Evolutionary conservation across 2,888 invertebrate genomes (phyloP), one percentile per base, ranked within the genome.

Genomic region (Phania funesta): DNA sequence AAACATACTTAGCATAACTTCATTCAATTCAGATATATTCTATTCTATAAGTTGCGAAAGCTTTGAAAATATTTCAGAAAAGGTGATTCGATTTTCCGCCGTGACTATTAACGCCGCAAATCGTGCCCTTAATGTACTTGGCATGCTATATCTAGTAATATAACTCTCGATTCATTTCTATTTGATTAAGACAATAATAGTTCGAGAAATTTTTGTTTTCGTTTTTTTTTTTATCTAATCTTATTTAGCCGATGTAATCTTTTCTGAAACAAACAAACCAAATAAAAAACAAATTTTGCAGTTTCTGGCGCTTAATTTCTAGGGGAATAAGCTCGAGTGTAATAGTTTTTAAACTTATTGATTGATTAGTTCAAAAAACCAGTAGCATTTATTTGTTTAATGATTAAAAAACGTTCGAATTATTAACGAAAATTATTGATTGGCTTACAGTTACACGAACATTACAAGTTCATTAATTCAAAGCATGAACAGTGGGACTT

Each of bases 351-450:
- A 29, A 62, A 20, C 29, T 38, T 50, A 58, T 20, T 38, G 48
- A 48, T 20, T 29, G 24, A 50, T 50, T 20, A n/a, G 13, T 7
- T 50, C 1, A 7, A 2, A 52, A 38, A 75, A 60, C 70, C 77
- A 65, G 77, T 74, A 64, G 68, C 74, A 24, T 50, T 56, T 78
- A 58, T 78, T 78, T 78, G 18, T 46, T 74, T 50, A 60, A 75
- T 67, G 76, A 68, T 71, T 65, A 54, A 56, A 38, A 24, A 50
- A n/a, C n/a, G 24, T 46, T n/a, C 1, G 13, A 20, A 26, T 35
- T 13, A 13, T 1, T 16, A 44, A 13, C 2, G 6, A 32, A 54
- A 18, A 18, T 62, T 41, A 44, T 48, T 38, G 26, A 26, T 29
- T 41, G 13, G 16, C 8, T n/a, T 54, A 24, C 11, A 18, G 26